A percentile compares a stretch with the other conserved stretches of the same genome.
Conservation (phyloP, 1,140 invertebrate species). For the Neodiprion pinetum region DNA sequence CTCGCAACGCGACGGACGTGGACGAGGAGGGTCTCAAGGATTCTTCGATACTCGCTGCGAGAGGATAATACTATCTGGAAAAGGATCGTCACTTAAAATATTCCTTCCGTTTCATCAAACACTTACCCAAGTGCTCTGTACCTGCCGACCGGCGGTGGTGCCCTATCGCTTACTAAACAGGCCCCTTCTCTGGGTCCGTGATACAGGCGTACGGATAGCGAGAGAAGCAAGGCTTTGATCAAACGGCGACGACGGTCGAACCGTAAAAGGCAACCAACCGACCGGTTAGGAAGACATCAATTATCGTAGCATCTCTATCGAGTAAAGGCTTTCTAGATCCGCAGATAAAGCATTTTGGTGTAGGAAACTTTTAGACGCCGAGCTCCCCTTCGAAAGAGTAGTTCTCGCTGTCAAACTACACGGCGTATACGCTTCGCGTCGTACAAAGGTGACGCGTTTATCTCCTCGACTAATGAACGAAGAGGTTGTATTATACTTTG, state of each 20-base stretch:
- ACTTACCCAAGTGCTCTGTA: not conserved
- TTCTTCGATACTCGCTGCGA: not conserved
- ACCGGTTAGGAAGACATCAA: slow-evolving; percentile 19
- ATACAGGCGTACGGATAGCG: not conserved
- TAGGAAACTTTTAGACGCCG: slow-evolving; percentile 13
- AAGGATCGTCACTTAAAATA: slow-evolving; percentile 7
- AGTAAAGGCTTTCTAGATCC: slow-evolving; percentile 25
- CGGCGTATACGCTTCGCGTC: not conserved
- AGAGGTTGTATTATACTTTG: too few relatives aligned
- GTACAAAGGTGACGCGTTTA: not conserved
- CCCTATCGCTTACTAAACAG: slow-evolving; percentile 25
- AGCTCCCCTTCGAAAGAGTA: slow-evolving; percentile 29
- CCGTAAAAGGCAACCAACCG: not conserved
- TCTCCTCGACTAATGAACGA: not conserved
- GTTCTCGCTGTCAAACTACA: slow-evolving; percentile 26
- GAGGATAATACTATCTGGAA: not conserved
- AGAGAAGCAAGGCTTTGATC: not conserved
- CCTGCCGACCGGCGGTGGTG: not conserved
- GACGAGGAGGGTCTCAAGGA: not conserved
- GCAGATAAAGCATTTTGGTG: slow-evolving; percentile 34
- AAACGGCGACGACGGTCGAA: not conserved
- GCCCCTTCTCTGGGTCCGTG: not conserved
- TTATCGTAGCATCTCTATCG: slow-evolving; percentile 43
- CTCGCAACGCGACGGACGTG: not conserved
- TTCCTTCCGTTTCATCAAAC: slow-evolving; percentile 22